These are phyloP conservation scores for Cassiopea andromeda DNA, from an alignment of 30 jellyfish, hydroid and myxozoan genomes.

Conservation along the genomic window DNA sequence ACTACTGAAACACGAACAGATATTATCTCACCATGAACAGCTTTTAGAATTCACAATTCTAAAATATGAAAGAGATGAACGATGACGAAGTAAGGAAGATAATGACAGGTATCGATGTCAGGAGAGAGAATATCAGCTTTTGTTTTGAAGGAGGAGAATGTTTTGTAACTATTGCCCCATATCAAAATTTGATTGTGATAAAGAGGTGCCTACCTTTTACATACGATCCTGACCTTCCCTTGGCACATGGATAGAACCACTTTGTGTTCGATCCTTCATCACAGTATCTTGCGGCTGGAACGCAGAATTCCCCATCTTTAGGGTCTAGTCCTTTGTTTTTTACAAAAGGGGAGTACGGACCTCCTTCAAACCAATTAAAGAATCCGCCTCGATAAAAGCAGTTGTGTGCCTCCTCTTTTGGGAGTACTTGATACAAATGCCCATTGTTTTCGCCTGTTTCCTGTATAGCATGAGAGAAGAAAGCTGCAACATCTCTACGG, in stretches of 20 bases:
- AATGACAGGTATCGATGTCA: too few relatives aligned
- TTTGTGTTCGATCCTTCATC: slow-evolving; percentile 81
- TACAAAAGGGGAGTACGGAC: slow-evolving; percentile 93
- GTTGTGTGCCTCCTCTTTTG: slow-evolving; percentile 83
- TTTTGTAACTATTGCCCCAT: too few relatives aligned
- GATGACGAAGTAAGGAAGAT: too few relatives aligned
- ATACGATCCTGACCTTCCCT: slow-evolving; percentile 66
- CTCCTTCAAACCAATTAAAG: slow-evolving; percentile 95
- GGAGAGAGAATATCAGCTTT: too few relatives aligned
- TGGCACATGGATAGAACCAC: slow-evolving; percentile 89
- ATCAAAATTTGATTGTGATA: background rate
- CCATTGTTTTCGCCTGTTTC: slow-evolving; percentile 97
- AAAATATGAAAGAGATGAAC: too few relatives aligned
- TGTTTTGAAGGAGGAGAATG: too few relatives aligned
- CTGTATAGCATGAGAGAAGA: slow-evolving; percentile 93
- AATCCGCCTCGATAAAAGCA: slow-evolving; percentile 94
- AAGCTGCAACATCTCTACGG: slow-evolving; percentile 91
- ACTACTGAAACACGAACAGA: too few relatives aligned
- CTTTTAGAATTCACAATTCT: too few relatives aligned
- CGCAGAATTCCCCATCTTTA: slow-evolving; percentile 82
- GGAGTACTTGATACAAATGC: slow-evolving; percentile 80
- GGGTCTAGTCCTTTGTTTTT: slow-evolving; percentile 86
- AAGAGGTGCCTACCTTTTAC: slow-evolving; percentile 47
- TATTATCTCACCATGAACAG: too few relatives aligned
- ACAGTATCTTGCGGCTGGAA: slow-evolving; percentile 90